Base-by-base conservation (phyloP, 1,140 invertebrate genomes). In the Drosophila yakuba region DNA sequence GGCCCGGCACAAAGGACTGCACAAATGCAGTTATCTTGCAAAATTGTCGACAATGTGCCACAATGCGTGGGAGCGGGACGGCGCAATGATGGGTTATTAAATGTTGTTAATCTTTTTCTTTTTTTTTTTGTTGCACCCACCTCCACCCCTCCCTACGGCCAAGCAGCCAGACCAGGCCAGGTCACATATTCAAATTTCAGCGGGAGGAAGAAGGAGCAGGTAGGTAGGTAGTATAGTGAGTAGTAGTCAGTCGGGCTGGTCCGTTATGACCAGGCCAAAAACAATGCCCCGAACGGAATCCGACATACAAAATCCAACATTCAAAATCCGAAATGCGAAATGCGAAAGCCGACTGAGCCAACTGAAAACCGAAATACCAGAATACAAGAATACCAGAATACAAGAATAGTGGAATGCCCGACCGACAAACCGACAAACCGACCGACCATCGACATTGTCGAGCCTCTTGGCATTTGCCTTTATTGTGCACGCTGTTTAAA, bases 401-500 rank as follows among this genome's bases (percentile, higher is more conserved):
- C 28, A 3, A 3, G 23, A 25, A 3, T 25, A 25, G 20, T 28
- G 35, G 54, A 5, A 55, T 59, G 32, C 71, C 50, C 58, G 17
- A 17, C 17, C 17, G 17, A 17, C 17, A 17, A 17, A 17, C 17
- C 17, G 17, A 17, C 17, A 17, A 17, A 17, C 17, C 17, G 17
- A 17, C 17, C 17, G 17, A 17, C 17, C 17, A 17, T 17, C 17
- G 17, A 17, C 17, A 17, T 17, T 17, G 17, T 55, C 66, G 47
- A 78, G 85, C 80, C 84, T 84, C 80, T 89, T 76, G 80, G 67
- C 84, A 88, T 89, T 88, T 84, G 80, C 76, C 84, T 89, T 88
- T 84, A 88, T 88, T 88, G 84, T 88, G 85, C 73, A 78, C 73
- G 76, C 80, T 84, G 80, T 84, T 90, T 84, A 89, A 89, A 89